Percentiles rank a stretch among this genome's conserved stretches.
Conservation (phyloP, 2,113 vertebrate species). For the Protomyctophum bolini region DNA sequence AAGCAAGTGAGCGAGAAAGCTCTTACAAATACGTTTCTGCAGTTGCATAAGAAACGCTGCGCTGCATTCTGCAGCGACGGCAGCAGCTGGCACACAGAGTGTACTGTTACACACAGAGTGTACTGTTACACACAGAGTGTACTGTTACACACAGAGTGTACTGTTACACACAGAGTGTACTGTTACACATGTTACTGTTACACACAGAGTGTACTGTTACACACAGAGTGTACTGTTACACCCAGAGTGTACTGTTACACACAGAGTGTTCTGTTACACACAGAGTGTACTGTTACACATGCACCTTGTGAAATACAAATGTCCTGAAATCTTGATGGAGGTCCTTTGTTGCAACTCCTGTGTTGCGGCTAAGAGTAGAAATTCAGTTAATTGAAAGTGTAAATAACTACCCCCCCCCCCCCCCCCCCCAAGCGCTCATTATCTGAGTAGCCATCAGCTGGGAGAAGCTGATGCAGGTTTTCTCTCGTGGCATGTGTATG, state of each 20-base stretch:
- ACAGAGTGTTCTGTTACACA: no score
- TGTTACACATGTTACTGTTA: not conserved
- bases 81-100: conserved; percentile 16
- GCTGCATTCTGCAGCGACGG: not conserved
- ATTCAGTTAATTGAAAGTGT: no score
- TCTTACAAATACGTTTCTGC: no score
- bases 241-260: not conserved
- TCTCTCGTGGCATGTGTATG: no score
- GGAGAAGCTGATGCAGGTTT: no score
- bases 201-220: not conserved
- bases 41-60: no score
- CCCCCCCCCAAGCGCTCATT: no score
- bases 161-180: no score
- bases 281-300: not conserved
- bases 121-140: not conserved
- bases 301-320: not conserved
- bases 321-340: no score
- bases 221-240: not conserved
- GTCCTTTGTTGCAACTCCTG: not conserved
- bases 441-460: no score
- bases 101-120: not conserved
- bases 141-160: not conserved
- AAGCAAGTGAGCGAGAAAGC: not conserved
- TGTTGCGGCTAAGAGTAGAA: not conserved
- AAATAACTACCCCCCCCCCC: no score